Conservation (phyloP, 2,888 invertebrate species). For the Malacosoma neustria region DNA sequence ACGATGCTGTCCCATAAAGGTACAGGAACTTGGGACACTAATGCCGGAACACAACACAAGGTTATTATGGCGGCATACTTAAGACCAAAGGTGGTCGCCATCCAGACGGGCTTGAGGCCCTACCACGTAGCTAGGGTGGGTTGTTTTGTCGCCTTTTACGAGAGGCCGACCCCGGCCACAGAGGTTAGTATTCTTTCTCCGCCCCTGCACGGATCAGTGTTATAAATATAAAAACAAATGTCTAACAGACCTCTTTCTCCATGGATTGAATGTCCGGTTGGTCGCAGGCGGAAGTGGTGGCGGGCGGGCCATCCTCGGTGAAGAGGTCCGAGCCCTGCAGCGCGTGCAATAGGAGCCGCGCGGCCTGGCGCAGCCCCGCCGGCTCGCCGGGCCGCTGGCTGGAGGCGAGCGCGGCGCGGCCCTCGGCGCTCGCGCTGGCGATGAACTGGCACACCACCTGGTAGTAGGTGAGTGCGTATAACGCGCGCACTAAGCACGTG, state of each 20-base stretch:
- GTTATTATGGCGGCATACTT: too few species aligned
- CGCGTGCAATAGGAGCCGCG: slow-evolving; percentile 35
- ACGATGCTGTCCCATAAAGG: too few species aligned
- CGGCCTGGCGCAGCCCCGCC: slow-evolving; percentile 22
- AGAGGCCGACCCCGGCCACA: too few species aligned
- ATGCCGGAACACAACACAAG: too few species aligned
- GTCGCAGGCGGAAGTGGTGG: slow-evolving; percentile 10
- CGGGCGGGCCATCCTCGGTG: slow-evolving; percentile 71
- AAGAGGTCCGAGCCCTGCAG: slow-evolving; percentile 72
- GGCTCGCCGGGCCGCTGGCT: slow-evolving; percentile 17
- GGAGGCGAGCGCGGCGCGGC: slow-evolving; percentile 68
- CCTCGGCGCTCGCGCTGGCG: slow-evolving; percentile 78
- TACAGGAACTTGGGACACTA: too few species aligned
- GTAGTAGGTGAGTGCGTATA: slow-evolving; percentile 92
- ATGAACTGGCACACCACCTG: slow-evolving; percentile 90
- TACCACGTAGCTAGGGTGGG: too few species aligned
- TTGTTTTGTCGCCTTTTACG: too few species aligned
- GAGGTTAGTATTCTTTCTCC: too few species aligned
- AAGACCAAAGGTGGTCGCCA: too few species aligned
- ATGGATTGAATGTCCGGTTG: slow-evolving; percentile 32
- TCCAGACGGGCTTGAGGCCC: too few species aligned
- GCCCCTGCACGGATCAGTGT: too few species aligned
- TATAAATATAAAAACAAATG: too few species aligned
- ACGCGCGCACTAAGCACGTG: slow-evolving; percentile 88
- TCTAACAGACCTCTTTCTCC: slow-evolving; percentile 26